phyloP scores from a whole-genome alignment of 2,888 invertebrate genomes.

The Taenaris catops region DNA sequence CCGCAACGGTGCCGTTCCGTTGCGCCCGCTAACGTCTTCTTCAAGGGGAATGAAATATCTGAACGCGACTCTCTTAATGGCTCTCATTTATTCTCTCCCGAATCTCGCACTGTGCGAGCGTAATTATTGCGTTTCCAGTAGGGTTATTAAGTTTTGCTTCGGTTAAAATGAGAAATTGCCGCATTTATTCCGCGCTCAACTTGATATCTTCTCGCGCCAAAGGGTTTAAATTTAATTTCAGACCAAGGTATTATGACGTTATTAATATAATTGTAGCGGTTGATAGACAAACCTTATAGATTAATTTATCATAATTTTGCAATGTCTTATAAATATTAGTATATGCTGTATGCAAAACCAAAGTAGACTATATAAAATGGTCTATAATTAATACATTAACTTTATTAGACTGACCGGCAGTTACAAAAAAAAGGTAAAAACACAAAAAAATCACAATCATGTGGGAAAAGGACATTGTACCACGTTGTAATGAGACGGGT shows the following conservation, averaged over 20 bases:
- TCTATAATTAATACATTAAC: too few species aligned
- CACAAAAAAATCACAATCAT: too few species aligned
- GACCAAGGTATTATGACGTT: slow-evolving; percentile 56
- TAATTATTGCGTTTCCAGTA: slow-evolving; percentile 76
- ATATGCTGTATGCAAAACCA: too few species aligned
- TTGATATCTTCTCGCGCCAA: slow-evolving; percentile 61
- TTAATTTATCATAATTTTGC: too few species aligned
- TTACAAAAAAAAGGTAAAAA: too few species aligned
- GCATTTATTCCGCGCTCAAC: slow-evolving; percentile 71
- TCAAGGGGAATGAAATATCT: slow-evolving; percentile 75
- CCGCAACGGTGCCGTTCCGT: slow-evolving; percentile 42
- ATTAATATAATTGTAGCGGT: slow-evolving; percentile 60
- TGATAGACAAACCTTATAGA: slow-evolving; percentile 11
- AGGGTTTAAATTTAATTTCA: slow-evolving; percentile 73
- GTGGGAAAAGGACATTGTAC: too few species aligned
- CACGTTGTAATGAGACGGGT: too few species aligned
- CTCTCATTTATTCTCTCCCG: slow-evolving; percentile 73
- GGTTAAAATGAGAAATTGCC: slow-evolving; percentile 74
- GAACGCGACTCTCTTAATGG: slow-evolving; percentile 74
- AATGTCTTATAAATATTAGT: too few species aligned
- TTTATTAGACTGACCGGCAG: too few species aligned
- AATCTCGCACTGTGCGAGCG: slow-evolving; percentile 72
- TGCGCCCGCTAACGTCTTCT: slow-evolving; percentile 65
- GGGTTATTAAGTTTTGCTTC: slow-evolving; percentile 77
- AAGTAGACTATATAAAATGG: too few species aligned